Evolutionary conservation across 2,888 invertebrate genomes (phyloP).

Genomic region (Caenorhabditis doughertyi): DNA sequence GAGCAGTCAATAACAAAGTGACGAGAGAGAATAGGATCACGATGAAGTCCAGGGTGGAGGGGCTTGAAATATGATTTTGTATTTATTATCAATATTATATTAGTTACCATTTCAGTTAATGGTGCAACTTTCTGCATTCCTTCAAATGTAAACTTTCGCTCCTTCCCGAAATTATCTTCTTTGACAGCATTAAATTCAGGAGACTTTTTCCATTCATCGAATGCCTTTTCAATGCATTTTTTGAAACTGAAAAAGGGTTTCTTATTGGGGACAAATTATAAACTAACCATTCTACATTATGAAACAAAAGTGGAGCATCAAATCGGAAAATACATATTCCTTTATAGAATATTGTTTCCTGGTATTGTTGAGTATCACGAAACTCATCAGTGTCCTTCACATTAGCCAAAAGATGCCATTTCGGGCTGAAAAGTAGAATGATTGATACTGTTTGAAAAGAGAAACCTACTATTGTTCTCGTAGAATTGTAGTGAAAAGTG

Average conservation of each 20-base stretch:
- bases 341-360: constrained; percentile 63
- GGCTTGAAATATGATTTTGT: constrained; percentile 4
- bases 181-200: constrained; percentile 66
- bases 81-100: too few species aligned
- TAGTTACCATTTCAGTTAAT: constrained; percentile 2
- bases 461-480: constrained; percentile 79
- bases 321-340: constrained; percentile 85
- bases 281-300: constrained; percentile 83
- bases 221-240: constrained; percentile 64
- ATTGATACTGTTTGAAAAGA: background rate
- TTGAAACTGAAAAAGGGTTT: constrained; percentile 68
- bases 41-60: constrained; percentile 29
- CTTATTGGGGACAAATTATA: background rate
- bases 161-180: constrained; percentile 35
- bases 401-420: constrained; percentile 80
- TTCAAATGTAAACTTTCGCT: background rate
- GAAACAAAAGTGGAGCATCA: constrained; percentile 84
- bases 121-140: constrained; percentile 27
- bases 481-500: constrained; percentile 82
- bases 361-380: constrained; percentile 77
- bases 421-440: constrained; percentile 70
- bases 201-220: constrained; percentile 67
- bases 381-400: constrained; percentile 78
- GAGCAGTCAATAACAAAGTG: constrained; percentile 82
- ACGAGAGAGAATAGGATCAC: constrained; percentile 59